Evolutionary conservation across 2,888 invertebrate species (phyloP).

Genomic region (Nycteola revayana): DNA sequence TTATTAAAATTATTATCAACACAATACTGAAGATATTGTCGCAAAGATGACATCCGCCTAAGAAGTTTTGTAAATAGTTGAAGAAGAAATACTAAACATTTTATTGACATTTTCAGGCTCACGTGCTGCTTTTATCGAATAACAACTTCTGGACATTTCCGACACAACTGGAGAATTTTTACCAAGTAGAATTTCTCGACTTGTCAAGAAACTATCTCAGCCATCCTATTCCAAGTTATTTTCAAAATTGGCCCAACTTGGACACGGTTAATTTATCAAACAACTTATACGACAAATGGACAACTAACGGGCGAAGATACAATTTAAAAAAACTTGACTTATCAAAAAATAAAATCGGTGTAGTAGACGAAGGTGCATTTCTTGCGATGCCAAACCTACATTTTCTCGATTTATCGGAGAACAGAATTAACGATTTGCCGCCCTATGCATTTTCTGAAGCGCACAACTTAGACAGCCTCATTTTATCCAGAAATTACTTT

Average conservation of each 20-base stretch:
- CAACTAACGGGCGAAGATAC: conserved; percentile 43
- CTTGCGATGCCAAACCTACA: conserved; percentile 76
- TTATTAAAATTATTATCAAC: no score
- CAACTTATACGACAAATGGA: conserved; percentile 74
- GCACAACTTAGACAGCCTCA: conserved; percentile 79
- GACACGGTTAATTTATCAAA: conserved; percentile 81
- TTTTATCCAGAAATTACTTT: conserved; percentile 85
- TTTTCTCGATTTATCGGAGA: conserved; percentile 85
- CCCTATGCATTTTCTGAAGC: conserved; percentile 80
- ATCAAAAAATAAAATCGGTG: conserved; percentile 84
- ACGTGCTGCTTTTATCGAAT: conserved; percentile 83
- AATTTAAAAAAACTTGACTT: conserved; percentile 82
- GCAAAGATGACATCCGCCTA: no score
- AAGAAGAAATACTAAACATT: no score
- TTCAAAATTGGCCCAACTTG: conserved; percentile 74
- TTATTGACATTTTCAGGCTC: conserved; percentile 84
- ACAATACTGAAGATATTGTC: no score
- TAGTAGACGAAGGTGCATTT: conserved; percentile 83
- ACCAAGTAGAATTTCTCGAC: conserved; percentile 72
- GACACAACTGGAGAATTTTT: conserved; percentile 66
- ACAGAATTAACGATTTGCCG: conserved; percentile 83
- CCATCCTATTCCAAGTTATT: conserved; percentile 61
- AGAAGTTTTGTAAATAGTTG: no score
- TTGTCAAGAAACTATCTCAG: conserved; percentile 77
- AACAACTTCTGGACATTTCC: conserved; percentile 84